Evolutionary conservation across 23 tunicate species (phyloP), one percentile per base, ranked within the genome.

Genomic region (Phallusia fumigata): DNA sequence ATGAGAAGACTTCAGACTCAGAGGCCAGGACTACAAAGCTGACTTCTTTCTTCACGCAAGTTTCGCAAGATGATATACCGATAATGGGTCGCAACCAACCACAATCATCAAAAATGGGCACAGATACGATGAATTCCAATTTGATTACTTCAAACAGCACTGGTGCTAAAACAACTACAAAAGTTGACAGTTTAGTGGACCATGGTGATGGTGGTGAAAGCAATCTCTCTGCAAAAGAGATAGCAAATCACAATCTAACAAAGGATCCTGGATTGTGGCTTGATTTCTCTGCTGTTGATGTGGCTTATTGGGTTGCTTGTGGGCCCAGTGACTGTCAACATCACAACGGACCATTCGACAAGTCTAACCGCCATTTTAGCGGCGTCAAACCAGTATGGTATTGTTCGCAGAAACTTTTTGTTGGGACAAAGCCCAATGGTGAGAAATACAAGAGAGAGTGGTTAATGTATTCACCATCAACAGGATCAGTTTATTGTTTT

Each of bases 261-360:
- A 31, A 65, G 6, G 32, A 65, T 65, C 74, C 74, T 5, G 74
- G 74, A 28, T 31, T 65, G 74, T 65, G 74, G 74, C 31, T 65
- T 65, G 74, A 65, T 65, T 65, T 65, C 74, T 65, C 74, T 31
- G 32, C 74, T 65, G 74, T 5, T 65, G 74, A 65, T 65, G 74
- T 65, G 74, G 74, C 74, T 65, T 31, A 65, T 65, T 65, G 74
- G 74, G 11, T 65, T 11, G 11, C 74, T 6, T 31, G 74, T 65
- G 79, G 79, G 15, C 79, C 79, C 79, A 76, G 79, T 76, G 12
- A 76, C 79, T 76, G 33, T 15, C 79, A 76, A 33, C 79, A 76
- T 15, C 79, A 76, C 33, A 76, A 76, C 15, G 79, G 44, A 15
- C 44, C 79, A 28, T 65, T 65, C 11, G 74, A 65, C 74, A 65